Evolutionary conservation across 2,888 invertebrate species (phyloP).

Genomic region (Diaphora mendica): DNA sequence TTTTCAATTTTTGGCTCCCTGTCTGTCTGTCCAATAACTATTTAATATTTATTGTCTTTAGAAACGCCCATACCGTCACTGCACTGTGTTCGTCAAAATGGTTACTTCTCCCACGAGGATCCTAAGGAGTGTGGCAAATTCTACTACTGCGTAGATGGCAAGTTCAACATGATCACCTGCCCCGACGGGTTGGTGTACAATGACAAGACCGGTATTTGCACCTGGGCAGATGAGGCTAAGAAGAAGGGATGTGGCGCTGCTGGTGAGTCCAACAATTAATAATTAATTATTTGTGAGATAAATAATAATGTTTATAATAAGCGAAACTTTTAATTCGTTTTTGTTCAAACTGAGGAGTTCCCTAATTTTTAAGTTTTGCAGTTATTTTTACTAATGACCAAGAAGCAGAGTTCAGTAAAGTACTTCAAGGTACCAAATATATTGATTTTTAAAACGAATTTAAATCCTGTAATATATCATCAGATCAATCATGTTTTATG

Average conservation of each 20-base stretch:
- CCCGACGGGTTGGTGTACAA: conserved; percentile 95
- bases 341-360: too few species aligned
- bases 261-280: conserved; percentile 76
- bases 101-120: conserved; percentile 95
- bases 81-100: conserved; percentile 93
- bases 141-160: conserved; percentile 95
- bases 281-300: neutral
- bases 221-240: conserved; percentile 97
- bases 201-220: conserved; percentile 95
- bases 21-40: neutral
- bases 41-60: conserved; percentile 62
- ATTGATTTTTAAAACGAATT: too few species aligned
- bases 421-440: too few species aligned
- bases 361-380: neutral
- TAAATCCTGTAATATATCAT: too few species aligned
- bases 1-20: too few species aligned
- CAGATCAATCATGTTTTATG: too few species aligned
- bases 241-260: conserved; percentile 94
- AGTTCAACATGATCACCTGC: conserved; percentile 96
- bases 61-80: conserved; percentile 90
- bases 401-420: neutral
- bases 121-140: conserved; percentile 93
- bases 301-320: neutral
- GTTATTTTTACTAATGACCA: too few species aligned
- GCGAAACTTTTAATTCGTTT: too few species aligned